These are phyloP conservation scores for Tinamus major DNA, from an alignment of 2,797 vertebrate genomes.

Conservation along the genomic window DNA sequence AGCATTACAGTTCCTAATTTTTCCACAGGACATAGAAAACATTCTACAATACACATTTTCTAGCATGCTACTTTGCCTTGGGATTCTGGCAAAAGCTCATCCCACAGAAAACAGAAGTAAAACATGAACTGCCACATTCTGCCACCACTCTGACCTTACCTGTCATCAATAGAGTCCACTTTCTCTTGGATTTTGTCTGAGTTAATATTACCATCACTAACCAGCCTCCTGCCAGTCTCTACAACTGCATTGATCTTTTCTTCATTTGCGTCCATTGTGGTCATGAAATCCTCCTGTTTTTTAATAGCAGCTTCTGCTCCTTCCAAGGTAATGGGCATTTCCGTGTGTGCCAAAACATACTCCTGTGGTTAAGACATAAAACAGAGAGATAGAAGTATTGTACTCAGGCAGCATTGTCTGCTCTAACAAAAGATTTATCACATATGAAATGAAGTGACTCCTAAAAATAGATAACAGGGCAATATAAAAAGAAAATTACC, in stretches of 20 bases:
- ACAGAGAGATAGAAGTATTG: not conserved
- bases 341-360: slow-evolving; percentile 95
- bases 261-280: slow-evolving; percentile 96
- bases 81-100: not conserved
- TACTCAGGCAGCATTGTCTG: not conserved
- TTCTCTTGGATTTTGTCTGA: slow-evolving; percentile 90
- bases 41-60: not conserved
- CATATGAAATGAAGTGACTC: not conserved
- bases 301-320: slow-evolving; percentile 96
- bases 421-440: not conserved
- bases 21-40: not conserved
- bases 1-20: not conserved
- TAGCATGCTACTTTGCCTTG: not conserved
- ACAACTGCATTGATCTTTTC: slow-evolving; percentile 96
- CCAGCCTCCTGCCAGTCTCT: slow-evolving; percentile 91
- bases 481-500: not conserved
- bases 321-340: slow-evolving; percentile 96
- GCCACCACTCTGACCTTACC: slow-evolving; percentile 74
- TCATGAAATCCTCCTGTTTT: slow-evolving; percentile 99
- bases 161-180: slow-evolving; percentile 95
- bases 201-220: slow-evolving; percentile 94
- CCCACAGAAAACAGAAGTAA: not conserved
- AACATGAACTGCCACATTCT: not conserved
- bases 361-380: slow-evolving; percentile 82
- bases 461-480: not conserved